These are phyloP conservation scores for Telmatochromis sp. DNA, from an alignment of 2,113 vertebrate species.

Conservation along the genomic window DNA sequence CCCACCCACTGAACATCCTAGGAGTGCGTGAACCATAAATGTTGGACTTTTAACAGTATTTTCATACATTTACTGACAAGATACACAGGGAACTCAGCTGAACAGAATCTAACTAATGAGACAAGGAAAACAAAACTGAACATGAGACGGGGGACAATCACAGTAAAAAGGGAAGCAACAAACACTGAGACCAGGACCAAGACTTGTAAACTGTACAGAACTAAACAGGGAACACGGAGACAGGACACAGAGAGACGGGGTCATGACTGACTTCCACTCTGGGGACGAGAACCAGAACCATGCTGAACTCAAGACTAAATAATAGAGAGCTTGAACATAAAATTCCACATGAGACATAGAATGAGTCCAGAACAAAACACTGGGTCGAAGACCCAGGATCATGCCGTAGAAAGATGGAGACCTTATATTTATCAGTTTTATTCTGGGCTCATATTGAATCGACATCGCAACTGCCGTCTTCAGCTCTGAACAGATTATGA, in stretches of 20 bases:
- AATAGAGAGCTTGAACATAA: not conserved
- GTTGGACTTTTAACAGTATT: not conserved
- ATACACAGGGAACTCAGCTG: not conserved
- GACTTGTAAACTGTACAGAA: not conserved
- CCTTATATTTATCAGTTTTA: not conserved
- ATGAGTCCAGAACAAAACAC: not conserved
- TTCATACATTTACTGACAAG: not conserved
- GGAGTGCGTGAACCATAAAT: not conserved
- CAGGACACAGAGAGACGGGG: not conserved
- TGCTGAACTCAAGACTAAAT: not conserved
- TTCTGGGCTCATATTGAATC: not conserved
- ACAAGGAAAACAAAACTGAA: not conserved
- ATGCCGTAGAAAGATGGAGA: not conserved
- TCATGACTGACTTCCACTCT: fast-evolving
- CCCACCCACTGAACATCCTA: fast-evolving
- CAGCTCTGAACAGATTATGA: not conserved
- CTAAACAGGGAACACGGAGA: not conserved
- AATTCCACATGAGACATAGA: not conserved
- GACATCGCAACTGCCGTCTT: not conserved
- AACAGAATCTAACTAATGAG: not conserved
- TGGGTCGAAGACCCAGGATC: not conserved
- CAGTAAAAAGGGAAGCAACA: not conserved
- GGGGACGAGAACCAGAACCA: not conserved
- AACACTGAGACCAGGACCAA: not conserved
- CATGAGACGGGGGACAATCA: not conserved